Conservation (phyloP, 2,113 vertebrate species). For the Solea senegalensis region DNA sequence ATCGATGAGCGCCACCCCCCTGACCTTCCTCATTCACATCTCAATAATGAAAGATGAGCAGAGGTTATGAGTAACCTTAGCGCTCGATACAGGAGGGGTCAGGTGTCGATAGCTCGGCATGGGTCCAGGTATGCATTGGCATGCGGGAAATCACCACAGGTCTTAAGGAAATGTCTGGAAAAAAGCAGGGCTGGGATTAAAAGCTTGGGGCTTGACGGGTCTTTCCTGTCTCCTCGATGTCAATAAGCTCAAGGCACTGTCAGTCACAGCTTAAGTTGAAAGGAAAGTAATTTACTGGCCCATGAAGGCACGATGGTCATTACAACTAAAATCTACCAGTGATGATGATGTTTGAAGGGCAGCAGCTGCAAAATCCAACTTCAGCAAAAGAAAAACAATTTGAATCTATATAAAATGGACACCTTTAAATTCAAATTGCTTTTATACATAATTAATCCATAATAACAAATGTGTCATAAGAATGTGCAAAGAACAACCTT, state of each 20-base stretch:
- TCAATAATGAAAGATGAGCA: constrained; percentile 75
- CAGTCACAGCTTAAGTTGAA: constrained; percentile 57
- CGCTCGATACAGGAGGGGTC: constrained; percentile 54
- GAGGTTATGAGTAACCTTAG: constrained; percentile 71
- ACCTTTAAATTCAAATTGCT: too few species aligned
- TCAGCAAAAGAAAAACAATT: neutral
- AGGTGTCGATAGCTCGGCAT: constrained; percentile 64
- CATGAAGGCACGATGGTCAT: constrained; percentile 32
- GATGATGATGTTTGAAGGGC: neutral
- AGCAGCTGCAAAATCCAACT: neutral
- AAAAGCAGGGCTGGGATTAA: constrained; percentile 74
- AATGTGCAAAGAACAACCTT: too few species aligned
- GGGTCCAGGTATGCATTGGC: constrained; percentile 65
- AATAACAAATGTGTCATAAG: too few species aligned
- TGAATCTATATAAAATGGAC: too few species aligned
- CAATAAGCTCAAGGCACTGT: constrained; percentile 63
- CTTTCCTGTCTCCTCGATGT: constrained; percentile 57
- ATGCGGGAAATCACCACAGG: constrained; percentile 64
- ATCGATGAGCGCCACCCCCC: constrained; percentile 62
- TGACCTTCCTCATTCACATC: constrained; percentile 72
- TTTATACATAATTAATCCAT: too few species aligned
- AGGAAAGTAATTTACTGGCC: constrained; percentile 68
- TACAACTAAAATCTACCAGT: constrained; percentile 43
- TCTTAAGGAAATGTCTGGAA: constrained; percentile 67
- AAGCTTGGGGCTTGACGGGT: constrained; percentile 57